phyloP scores from a whole-genome alignment of 1,140 invertebrate genomes.

The Pseudobourletiella spinata region DNA sequence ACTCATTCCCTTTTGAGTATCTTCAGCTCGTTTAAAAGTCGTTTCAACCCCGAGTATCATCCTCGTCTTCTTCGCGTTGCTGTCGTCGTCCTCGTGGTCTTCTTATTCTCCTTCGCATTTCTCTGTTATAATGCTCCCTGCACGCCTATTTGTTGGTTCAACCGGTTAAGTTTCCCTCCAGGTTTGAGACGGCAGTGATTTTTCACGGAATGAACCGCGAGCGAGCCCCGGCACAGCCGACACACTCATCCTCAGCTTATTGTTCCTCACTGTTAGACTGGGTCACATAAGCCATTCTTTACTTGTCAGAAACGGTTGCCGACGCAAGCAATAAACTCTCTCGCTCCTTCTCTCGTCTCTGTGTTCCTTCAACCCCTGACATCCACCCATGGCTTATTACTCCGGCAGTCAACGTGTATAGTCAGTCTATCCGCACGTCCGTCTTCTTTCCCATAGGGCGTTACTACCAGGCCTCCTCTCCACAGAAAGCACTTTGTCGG shows the following conservation, averaged over 20 bases:
- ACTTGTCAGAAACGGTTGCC: background rate
- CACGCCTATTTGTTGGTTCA: slow-evolving; percentile 14
- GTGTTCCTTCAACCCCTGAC: slow-evolving; percentile 1
- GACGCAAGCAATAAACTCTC: background rate
- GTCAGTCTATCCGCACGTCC: too few species aligned
- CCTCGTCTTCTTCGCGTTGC: too few species aligned
- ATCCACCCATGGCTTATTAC: too few species aligned
- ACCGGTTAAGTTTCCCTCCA: slow-evolving; percentile 5
- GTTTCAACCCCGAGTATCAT: too few species aligned
- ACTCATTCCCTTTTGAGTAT: too few species aligned
- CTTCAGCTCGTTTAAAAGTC: too few species aligned
- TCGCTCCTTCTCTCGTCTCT: background rate
- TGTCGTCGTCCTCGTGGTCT: too few species aligned
- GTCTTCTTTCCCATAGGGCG: too few species aligned
- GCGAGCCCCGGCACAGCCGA: too few species aligned
- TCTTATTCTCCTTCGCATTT: background rate
- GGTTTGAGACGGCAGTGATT: slow-evolving; percentile 5
- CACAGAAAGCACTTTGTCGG: too few species aligned
- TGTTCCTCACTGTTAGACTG: slow-evolving; percentile 16
- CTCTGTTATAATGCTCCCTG: background rate
- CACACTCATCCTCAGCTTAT: slow-evolving; percentile 20
- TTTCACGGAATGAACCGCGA: slow-evolving; percentile 2
- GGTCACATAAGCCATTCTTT: slow-evolving; percentile 18
- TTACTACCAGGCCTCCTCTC: too few species aligned
- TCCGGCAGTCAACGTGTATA: too few species aligned